phyloP scores from a whole-genome alignment of 2,113 vertebrate genomes.

The Hiodon tergisus region DNA sequence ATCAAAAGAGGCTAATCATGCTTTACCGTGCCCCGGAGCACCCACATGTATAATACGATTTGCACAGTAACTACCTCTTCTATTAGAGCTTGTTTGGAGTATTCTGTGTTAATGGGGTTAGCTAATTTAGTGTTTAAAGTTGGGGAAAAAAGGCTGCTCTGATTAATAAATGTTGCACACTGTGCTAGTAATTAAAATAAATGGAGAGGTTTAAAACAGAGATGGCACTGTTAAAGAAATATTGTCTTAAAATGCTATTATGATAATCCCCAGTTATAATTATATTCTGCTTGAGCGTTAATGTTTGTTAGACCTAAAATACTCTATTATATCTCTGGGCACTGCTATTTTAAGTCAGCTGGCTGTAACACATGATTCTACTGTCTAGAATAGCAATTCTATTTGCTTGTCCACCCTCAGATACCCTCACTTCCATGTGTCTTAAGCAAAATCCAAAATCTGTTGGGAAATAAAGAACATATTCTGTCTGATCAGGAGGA shows the following conservation, averaged over 20 bases:
- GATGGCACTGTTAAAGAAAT: constrained; percentile 69
- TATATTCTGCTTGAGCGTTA: constrained; percentile 33
- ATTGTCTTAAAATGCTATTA: constrained; percentile 59
- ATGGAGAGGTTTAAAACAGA: constrained; percentile 69
- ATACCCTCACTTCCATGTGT: no score
- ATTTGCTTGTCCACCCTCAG: no score
- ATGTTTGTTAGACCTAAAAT: constrained; percentile 8
- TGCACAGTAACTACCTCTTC: constrained; percentile 71
- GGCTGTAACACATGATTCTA: no score
- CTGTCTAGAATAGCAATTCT: no score
- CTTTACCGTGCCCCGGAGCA: constrained; percentile 67
- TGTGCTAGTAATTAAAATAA: constrained; percentile 79
- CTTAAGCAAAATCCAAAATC: no score
- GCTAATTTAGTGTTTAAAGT: constrained; percentile 79
- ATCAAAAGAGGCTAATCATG: constrained; percentile 81
- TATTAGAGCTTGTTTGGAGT: constrained; percentile 69
- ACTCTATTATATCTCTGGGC: background rate
- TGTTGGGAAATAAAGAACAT: no score
- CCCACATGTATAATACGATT: constrained; percentile 66
- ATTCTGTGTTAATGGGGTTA: constrained; percentile 77
- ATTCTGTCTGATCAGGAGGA: no score
- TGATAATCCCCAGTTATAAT: constrained; percentile 69
- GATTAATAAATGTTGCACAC: constrained; percentile 77
- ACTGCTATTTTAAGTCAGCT: constrained; percentile 14
- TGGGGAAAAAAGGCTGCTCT: constrained; percentile 63